Conservation (phyloP, 2,888 invertebrate species). For the Parapristionchus giblindavisi region DNA sequence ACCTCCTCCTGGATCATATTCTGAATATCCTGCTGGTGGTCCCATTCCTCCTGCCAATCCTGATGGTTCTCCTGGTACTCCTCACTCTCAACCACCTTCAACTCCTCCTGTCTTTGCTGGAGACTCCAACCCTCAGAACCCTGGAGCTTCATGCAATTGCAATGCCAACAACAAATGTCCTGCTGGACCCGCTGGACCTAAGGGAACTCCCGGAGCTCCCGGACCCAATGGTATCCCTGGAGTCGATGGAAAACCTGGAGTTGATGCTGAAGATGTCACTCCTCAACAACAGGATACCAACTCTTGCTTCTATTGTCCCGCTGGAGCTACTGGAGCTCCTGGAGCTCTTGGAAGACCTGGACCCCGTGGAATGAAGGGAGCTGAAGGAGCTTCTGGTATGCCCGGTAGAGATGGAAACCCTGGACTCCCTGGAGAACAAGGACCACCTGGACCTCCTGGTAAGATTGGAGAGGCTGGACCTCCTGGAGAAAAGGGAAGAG, state of each 20-base stretch:
- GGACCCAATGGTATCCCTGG: slow-evolving; percentile 66
- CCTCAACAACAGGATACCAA: slow-evolving; percentile 59
- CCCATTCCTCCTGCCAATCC: slow-evolving; percentile 40
- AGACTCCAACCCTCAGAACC: slow-evolving; percentile 48
- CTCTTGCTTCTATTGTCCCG: slow-evolving; percentile 68
- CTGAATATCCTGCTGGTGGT: slow-evolving; percentile 17
- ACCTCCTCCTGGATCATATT: slow-evolving; percentile 10
- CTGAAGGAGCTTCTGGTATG: slow-evolving; percentile 63
- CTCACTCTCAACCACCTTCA: slow-evolving; percentile 57
- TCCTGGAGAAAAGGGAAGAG: slow-evolving; percentile 67
- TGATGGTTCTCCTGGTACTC: slow-evolving; percentile 50
- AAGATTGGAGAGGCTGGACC: slow-evolving; percentile 66
- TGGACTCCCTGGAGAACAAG: slow-evolving; percentile 62
- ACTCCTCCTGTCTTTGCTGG: slow-evolving; percentile 58
- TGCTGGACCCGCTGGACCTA: slow-evolving; percentile 64
- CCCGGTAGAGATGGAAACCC: slow-evolving; percentile 66
- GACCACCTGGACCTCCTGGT: slow-evolving; percentile 65
- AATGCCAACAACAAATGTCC: slow-evolving; percentile 64
- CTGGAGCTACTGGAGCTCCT: slow-evolving; percentile 63
- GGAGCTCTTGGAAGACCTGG: slow-evolving; percentile 67
- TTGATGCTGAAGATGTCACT: slow-evolving; percentile 64
- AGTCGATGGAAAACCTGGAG: slow-evolving; percentile 60
- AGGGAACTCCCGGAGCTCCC: slow-evolving; percentile 60
- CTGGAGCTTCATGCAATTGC: slow-evolving; percentile 48
- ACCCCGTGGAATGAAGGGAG: slow-evolving; percentile 63